Percentiles rank a stretch among this genome's conserved stretches.
These are phyloP conservation scores for Ichneumoninae sp. DNA, from an alignment of 2,888 invertebrate species.

Conservation along the genomic window DNA sequence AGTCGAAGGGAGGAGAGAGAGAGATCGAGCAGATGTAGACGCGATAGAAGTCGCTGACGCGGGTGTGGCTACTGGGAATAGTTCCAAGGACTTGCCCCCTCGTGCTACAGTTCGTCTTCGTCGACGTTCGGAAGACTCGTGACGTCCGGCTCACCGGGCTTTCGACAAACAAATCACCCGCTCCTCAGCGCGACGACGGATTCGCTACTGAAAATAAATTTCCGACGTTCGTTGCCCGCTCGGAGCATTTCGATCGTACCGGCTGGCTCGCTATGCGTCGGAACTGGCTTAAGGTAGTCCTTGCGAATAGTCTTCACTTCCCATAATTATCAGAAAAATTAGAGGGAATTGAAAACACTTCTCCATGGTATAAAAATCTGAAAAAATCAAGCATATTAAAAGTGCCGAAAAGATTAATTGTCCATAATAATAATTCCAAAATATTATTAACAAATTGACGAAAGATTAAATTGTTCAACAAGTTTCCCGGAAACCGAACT, in stretches of 20 bases:
- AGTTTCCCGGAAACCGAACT: too few species aligned
- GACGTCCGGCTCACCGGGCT: conserved; percentile 30
- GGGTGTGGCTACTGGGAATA: conserved; percentile 65
- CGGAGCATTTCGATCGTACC: conserved; percentile 44
- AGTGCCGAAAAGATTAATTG: too few species aligned
- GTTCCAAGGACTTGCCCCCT: conserved; percentile 62
- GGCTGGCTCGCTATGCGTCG: background rate
- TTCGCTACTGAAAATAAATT: conserved; percentile 31
- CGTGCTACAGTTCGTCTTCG: conserved; percentile 24
- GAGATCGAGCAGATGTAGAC: conserved; percentile 22
- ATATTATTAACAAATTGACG: too few species aligned
- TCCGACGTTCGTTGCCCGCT: conserved; percentile 36
- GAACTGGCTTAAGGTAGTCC: too few species aligned
- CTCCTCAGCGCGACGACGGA: conserved; percentile 2
- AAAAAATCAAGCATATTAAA: too few species aligned
- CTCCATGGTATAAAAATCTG: too few species aligned
- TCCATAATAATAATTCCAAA: too few species aligned
- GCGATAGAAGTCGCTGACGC: conserved; percentile 47
- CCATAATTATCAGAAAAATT: too few species aligned
- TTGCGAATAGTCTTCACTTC: too few species aligned
- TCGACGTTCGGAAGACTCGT: conserved; percentile 48
- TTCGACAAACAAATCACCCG: conserved; percentile 29
- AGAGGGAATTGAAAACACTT: too few species aligned
- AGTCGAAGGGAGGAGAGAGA: background rate
- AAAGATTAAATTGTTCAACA: too few species aligned